Percentiles rank a stretch among this genome's conserved stretches.
phyloP scores from a whole-genome alignment of 2,797 vertebrate genomes.

The Euthynnus affinis region DNA sequence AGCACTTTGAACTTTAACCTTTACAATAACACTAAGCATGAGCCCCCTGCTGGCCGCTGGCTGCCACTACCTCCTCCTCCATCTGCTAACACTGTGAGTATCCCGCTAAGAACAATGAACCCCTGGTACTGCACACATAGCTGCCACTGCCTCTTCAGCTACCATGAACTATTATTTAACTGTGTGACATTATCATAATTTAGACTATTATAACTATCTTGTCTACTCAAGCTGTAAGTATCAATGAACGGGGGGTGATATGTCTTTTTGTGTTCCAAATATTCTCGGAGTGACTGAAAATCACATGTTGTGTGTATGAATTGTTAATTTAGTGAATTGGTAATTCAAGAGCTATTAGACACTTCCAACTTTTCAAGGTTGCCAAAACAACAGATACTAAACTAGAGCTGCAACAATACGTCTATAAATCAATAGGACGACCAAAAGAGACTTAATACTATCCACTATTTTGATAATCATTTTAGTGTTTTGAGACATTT shows the following conservation, averaged over 20 bases:
- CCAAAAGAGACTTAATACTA: too few species aligned
- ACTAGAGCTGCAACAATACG: not conserved
- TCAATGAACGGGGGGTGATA: not conserved
- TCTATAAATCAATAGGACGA: too few species aligned
- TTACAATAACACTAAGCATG: conserved; percentile 99
- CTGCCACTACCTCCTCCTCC: conserved; percentile 94
- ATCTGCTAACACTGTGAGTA: conserved; percentile 93
- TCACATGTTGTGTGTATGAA: not conserved
- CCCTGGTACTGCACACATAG: conserved; percentile 59
- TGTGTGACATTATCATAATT: not conserved
- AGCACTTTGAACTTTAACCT: conserved; percentile 98
- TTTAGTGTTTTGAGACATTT: too few species aligned
- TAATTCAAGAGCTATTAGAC: not conserved
- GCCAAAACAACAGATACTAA: not conserved
- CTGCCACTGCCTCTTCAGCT: conserved; percentile 26
- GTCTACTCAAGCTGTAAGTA: not conserved
- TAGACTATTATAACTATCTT: not conserved
- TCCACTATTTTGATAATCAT: not conserved
- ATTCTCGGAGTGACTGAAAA: not conserved
- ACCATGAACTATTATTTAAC: conserved; percentile 26
- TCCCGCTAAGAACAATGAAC: conserved; percentile 72
- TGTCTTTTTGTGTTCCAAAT: not conserved
- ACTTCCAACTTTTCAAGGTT: not conserved
- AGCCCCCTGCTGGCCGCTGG: conserved; percentile 96
- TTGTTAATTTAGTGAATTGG: not conserved